These are phyloP conservation scores for Diploscapter pachys DNA, from an alignment of 1,140 invertebrate species.

Conservation along the genomic window DNA sequence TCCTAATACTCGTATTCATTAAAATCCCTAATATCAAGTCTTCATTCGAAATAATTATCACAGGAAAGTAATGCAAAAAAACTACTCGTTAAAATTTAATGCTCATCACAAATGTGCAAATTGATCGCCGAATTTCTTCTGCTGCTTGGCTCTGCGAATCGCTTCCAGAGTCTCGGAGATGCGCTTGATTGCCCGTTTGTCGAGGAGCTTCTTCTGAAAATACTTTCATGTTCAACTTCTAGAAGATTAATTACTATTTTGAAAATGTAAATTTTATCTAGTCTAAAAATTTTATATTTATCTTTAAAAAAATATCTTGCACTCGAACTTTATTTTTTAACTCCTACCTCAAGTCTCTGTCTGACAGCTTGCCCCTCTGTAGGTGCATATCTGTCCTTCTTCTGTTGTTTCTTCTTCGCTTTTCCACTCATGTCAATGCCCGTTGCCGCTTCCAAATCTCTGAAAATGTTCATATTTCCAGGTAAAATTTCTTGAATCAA, in stretches of 20 bases:
- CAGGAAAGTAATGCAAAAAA: neutral
- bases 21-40: no score
- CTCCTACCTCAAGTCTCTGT: conserved; percentile 12
- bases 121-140: conserved; percentile 28
- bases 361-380: conserved; percentile 15
- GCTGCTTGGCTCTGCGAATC: conserved; percentile 5
- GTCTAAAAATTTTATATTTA: no score
- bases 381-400: neutral
- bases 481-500: neutral
- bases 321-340: no score
- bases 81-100: neutral
- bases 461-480: neutral
- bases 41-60: neutral
- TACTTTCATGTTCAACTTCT: neutral
- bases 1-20: no score
- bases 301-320: no score
- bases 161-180: conserved; percentile 20
- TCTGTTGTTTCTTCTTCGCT: conserved; percentile 13
- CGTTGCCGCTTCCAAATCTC: conserved; percentile 13
- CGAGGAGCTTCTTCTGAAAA: conserved; percentile 19
- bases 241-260: neutral
- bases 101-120: conserved; percentile 8
- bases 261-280: neutral
- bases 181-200: conserved; percentile 19
- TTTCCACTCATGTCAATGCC: conserved; percentile 19